Conservation (phyloP, 92 coral and sea anemone genomes). For the Palythoa grandis region DNA sequence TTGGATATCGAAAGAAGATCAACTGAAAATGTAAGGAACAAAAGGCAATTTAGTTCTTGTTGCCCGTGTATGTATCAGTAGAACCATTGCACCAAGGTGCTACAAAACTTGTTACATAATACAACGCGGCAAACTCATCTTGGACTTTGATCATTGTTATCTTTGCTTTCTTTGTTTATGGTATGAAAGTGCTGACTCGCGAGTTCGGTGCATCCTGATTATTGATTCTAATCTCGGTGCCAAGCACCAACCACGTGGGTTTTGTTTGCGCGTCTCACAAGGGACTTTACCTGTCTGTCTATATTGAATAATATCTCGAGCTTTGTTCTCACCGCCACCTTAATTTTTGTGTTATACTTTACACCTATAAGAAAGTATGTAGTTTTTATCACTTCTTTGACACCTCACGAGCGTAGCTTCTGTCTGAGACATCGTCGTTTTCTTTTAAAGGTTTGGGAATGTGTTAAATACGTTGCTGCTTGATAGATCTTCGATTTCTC, state of each 20-base stretch:
- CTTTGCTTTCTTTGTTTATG: background rate
- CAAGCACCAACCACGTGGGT: background rate
- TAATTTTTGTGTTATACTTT: background rate
- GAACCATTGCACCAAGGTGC: background rate
- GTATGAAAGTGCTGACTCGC: conserved; percentile 23
- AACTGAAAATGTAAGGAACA: background rate
- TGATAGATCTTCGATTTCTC: conserved; percentile 11
- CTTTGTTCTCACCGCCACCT: conserved; percentile 29
- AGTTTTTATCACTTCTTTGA: background rate
- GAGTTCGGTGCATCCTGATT: background rate
- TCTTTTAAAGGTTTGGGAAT: background rate
- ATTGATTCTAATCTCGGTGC: background rate
- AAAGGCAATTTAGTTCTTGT: background rate
- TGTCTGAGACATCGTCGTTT: background rate
- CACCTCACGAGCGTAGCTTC: background rate
- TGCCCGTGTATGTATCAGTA: background rate
- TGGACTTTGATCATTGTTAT: background rate
- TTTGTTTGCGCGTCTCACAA: background rate
- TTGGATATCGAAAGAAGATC: background rate
- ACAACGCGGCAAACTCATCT: background rate
- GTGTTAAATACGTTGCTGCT: no score
- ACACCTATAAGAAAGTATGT: background rate
- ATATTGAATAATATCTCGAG: background rate
- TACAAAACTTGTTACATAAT: background rate
- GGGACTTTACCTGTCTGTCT: conserved; percentile 1